Evolutionary conservation across 2,797 vertebrate species (phyloP).

Genomic region (Sebastes steindachneri): DNA sequence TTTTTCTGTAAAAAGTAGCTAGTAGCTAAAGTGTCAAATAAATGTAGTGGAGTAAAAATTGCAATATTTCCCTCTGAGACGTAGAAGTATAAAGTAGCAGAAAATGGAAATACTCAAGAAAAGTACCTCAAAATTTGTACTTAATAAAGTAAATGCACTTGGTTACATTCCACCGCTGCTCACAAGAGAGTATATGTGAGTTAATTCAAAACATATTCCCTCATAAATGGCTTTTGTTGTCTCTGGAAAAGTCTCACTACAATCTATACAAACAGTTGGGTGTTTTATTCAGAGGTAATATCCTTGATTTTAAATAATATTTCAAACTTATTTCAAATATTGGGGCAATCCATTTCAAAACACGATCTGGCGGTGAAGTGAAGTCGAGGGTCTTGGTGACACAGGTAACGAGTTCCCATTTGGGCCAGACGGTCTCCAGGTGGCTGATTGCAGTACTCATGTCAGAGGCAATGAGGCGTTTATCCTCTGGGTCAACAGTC

Average conservation of each 20-base stretch:
- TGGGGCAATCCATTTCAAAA: slow-evolving; percentile 25
- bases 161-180: background rate
- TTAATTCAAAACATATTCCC: background rate
- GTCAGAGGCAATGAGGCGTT: slow-evolving; percentile 58
- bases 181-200: background rate
- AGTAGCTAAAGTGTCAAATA: too few species aligned
- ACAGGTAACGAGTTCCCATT: slow-evolving; percentile 73
- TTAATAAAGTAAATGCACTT: too few species aligned
- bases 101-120: too few species aligned
- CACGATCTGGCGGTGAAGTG: background rate
- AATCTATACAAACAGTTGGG: rapidly evolving
- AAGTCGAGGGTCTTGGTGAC: slow-evolving; percentile 69
- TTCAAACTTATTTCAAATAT: slow-evolving; percentile 17
- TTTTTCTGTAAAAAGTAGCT: too few species aligned
- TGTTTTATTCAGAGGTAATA: background rate
- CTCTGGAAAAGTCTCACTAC: background rate
- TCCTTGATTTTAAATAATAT: background rate
- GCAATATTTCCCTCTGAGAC: too few species aligned
- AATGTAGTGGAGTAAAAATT: too few species aligned
- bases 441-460: slow-evolving; percentile 62
- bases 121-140: too few species aligned
- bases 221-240: background rate
- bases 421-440: slow-evolving; percentile 53
- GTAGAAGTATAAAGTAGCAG: too few species aligned
- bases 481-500: slow-evolving; percentile 58